Base-by-base conservation (phyloP, 1,140 invertebrate species). In the Drosophila miranda region DNA sequence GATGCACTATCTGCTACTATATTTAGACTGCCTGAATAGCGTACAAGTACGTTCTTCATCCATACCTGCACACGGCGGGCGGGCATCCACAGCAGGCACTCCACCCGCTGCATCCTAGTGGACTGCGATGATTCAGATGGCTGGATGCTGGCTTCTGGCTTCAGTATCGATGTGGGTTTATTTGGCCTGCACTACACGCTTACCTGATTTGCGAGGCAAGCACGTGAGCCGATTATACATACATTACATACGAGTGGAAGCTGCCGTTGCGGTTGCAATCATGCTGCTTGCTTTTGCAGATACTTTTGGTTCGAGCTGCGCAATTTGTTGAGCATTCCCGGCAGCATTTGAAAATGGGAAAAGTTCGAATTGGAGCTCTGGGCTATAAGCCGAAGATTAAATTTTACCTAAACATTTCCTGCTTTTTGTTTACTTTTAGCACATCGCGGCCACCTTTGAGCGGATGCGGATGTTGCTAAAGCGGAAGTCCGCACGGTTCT, bases 191-290 rank as follows among this genome's bases (percentile, higher is more conserved):
- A 49, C 42, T 8, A 43, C 56, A 49, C 42, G 38, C 56, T 68
- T 53, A 78, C 56, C 58, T 62, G 70, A 73, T 45, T 73, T 73
- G 70, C 51, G 53, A 60, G 56, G 57, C 48, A 38, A 30, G 67
- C 75, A 83, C 79, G 77, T 86, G 67, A 50, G 52, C 67, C 73
- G 63, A 76, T 86, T 86, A 84, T 80, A 79, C n/a, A n/a, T n/a
- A n/a, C n/a, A 82, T 82, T 83, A 62, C 81, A 84, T 46, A 28
- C 58, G 56, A 30, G n/a, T 55, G 41, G 38, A 30, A 21, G 26
- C 21, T 48, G 43, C 34, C 51, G 28, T 58, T 67, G 42, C 64
- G 21, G 23, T 14, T 9, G 51, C 30, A 30, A 30, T 8, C 30
- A 30, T 30, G 28, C 28, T 1, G 28, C 28, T n/a, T 28, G 28